Base-by-base conservation (phyloP, 2,113 vertebrate genomes). In the Rallus limicola region DNA sequence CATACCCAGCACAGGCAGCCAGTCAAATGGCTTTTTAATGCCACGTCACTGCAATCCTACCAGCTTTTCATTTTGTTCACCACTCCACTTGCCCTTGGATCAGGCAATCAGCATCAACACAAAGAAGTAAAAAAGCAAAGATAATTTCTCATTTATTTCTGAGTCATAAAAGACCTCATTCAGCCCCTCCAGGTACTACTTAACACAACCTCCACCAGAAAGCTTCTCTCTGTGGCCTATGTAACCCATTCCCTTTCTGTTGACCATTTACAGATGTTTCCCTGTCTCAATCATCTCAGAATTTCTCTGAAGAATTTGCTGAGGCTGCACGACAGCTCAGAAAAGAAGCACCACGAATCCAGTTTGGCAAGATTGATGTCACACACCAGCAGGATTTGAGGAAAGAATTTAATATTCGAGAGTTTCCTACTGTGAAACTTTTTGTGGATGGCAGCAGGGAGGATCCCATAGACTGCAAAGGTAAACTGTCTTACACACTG, bases 381-480 rank as follows among this genome's bases (percentile, higher is more conserved):
- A 96, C 97, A 0, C 90, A 98, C 23, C 98, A 99, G 86, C 98
- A 97, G 10, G 98, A 98, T 2, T 97, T 99, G 60, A 97, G 86
- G 13, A 97, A 98, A 93, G 98, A 98, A 65, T 98, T 99, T 77
- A 97, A 98, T 3, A 94, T 98, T 40, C 97, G 78, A 10, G 92
- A 95, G 28, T 96, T 98, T 36, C 98, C 98, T 0, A 94, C 97
- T 2, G 95, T 99, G 95, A 98, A 98, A 82, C 97, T 99, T 38
- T 99, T 98, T 97, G 96, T 99, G 9, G 97, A 98, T n/a, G 98
- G 99, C 79, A 98, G 98, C 82, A 98, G 98, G 95, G 86, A 97
- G 48, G 97, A 98, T 56, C 98, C 99, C 34, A 97, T 97, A 63
- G 94, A 96, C 60, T 99, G 99, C 93, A 98, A 98, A 96, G 98